phyloP scores from a whole-genome alignment of 2,113 vertebrate species.

The Butorides virescens region DNA sequence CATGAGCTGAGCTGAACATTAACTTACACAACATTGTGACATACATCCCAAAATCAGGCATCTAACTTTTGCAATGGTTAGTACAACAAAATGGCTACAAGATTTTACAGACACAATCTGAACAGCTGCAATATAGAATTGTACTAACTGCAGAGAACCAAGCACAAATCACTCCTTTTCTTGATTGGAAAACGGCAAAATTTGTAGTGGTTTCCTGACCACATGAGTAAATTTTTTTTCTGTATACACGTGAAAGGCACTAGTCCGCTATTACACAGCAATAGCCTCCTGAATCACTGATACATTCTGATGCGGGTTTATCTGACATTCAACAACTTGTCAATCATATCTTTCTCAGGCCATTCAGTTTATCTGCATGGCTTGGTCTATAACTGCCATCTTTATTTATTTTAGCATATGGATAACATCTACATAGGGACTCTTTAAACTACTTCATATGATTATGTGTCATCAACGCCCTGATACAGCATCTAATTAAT shows the following conservation, averaged over 20 bases:
- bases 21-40: background rate
- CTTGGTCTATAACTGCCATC: background rate
- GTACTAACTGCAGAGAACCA: background rate
- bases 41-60: constrained; percentile 1
- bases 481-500: background rate
- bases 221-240: background rate
- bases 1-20: background rate
- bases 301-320: background rate
- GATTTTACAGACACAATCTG: background rate
- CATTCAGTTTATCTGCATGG: background rate
- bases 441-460: background rate
- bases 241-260: constrained; percentile 27
- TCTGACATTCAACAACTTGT: background rate
- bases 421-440: background rate
- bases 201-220: background rate
- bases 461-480: background rate
- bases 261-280: background rate
- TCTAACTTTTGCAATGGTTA: background rate
- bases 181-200: background rate
- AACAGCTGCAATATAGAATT: background rate
- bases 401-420: background rate
- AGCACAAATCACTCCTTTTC: background rate
- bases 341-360: background rate
- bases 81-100: background rate
- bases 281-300: background rate